Conservation (phyloP, 2,888 invertebrate genomes). For the Gonocerus acuteangulatus region DNA sequence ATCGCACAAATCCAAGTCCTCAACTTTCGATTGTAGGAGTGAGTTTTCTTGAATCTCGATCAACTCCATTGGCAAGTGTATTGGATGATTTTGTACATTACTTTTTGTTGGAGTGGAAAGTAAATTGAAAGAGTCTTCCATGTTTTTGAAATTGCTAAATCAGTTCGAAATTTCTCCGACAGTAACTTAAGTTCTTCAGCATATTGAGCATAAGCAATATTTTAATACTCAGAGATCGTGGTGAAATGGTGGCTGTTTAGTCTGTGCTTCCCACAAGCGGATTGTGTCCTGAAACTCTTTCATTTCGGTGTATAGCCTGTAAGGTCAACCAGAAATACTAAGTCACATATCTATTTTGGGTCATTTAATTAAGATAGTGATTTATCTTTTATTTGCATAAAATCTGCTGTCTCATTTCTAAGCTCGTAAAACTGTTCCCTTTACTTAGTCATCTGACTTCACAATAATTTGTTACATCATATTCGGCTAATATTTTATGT, state of each 20-base stretch:
- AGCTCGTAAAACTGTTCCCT: slow-evolving; percentile 5
- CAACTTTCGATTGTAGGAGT: slow-evolving; percentile 19
- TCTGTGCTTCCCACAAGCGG: slow-evolving; percentile 22
- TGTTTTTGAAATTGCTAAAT: slow-evolving; percentile 25
- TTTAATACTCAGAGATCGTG: slow-evolving; percentile 26
- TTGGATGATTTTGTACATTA: slow-evolving; percentile 17
- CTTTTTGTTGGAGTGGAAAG: slow-evolving; percentile 12
- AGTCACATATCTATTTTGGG: slow-evolving; percentile 13
- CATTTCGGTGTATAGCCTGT: slow-evolving; percentile 1
- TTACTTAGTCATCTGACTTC: not conserved
- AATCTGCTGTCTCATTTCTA: slow-evolving; percentile 6
- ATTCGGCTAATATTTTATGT: slow-evolving; percentile 8
- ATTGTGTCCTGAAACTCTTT: slow-evolving; percentile 22
- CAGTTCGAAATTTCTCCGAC: slow-evolving; percentile 15
- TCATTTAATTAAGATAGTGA: slow-evolving; percentile 12
- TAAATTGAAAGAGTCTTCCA: slow-evolving; percentile 23
- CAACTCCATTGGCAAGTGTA: slow-evolving; percentile 23
- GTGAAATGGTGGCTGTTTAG: slow-evolving; percentile 18
- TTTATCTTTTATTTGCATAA: slow-evolving; percentile 9
- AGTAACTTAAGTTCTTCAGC: slow-evolving; percentile 27
- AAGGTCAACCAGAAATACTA: too few species aligned
- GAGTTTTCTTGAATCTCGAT: slow-evolving; percentile 12
- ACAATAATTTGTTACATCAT: slow-evolving; percentile 18
- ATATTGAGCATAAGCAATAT: slow-evolving; percentile 21
- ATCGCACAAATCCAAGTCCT: slow-evolving; percentile 19